phyloP scores from a whole-genome alignment of 2,113 vertebrate species.

The Leptobrachium leishanense region DNA sequence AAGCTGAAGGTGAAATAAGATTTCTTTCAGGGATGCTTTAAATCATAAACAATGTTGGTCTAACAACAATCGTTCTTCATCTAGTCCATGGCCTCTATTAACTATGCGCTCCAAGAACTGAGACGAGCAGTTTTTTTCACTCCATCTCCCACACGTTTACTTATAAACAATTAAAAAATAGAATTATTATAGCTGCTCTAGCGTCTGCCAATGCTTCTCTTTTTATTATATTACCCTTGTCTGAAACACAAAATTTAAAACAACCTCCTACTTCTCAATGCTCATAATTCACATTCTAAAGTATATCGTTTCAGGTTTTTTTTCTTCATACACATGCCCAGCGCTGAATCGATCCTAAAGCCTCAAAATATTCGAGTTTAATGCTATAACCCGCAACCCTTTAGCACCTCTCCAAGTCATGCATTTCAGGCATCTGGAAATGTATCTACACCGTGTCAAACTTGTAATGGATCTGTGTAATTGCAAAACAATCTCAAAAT shows the following conservation, averaged over 20 bases:
- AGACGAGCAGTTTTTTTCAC: no score
- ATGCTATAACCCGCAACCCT: constrained; percentile 24
- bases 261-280: neutral
- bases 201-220: no score
- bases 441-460: constrained; percentile 28
- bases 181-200: no score
- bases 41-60: no score
- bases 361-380: constrained; percentile 15
- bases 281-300: neutral
- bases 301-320: neutral
- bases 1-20: no score
- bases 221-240: no score
- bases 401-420: constrained; percentile 20
- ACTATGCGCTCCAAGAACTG: no score
- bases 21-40: no score
- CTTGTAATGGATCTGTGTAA: constrained; percentile 33
- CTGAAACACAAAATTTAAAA: neutral
- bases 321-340: neutral
- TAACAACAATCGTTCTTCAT: no score
- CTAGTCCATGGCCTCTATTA: no score
- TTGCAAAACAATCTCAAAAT: constrained; percentile 35
- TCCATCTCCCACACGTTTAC: no score
- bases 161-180: no score
- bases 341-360: neutral
- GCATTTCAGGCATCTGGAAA: constrained; percentile 35